A percentile compares a stretch with the other conserved stretches of the same genome.
phyloP scores from a whole-genome alignment of 2,888 invertebrate genomes.

The Entomobrya proxima region DNA sequence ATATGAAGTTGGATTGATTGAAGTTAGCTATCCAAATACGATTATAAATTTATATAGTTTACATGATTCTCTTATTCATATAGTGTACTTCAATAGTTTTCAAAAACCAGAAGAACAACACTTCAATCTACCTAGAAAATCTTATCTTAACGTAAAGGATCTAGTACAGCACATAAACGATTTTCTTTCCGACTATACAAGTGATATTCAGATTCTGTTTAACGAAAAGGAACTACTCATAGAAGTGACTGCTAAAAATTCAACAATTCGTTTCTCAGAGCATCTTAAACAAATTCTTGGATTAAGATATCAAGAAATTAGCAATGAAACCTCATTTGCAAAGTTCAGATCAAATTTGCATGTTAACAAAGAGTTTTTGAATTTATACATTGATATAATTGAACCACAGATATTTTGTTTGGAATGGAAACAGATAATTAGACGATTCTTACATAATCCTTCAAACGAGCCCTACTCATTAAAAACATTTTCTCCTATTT shows the following conservation, averaged over 20 bases:
- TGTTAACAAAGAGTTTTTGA: constrained; percentile 20
- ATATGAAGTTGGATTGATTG: constrained; percentile 13
- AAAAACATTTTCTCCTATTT: neutral
- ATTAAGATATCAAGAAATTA: neutral
- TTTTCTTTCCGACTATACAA: too few relatives aligned
- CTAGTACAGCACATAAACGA: too few relatives aligned
- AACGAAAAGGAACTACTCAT: neutral
- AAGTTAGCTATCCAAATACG: constrained; percentile 11
- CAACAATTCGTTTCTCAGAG: neutral
- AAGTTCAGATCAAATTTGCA: neutral
- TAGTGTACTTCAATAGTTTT: neutral
- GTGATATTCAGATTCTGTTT: neutral
- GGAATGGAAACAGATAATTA: neutral
- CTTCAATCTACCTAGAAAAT: too few relatives aligned
- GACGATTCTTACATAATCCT: neutral
- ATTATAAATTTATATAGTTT: neutral
- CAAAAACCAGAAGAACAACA: too few relatives aligned
- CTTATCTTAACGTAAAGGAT: too few relatives aligned
- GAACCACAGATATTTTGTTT: neutral
- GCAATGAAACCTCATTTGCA: neutral
- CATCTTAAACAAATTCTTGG: neutral
- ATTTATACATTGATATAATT: constrained; percentile 21
- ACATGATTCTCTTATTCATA: neutral
- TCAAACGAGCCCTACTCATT: neutral
- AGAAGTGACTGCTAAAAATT: neutral